Evolutionary conservation across 1,140 invertebrate species (phyloP), one percentile per base, ranked within the genome.

Genomic region (Tetramorium alpestre): DNA sequence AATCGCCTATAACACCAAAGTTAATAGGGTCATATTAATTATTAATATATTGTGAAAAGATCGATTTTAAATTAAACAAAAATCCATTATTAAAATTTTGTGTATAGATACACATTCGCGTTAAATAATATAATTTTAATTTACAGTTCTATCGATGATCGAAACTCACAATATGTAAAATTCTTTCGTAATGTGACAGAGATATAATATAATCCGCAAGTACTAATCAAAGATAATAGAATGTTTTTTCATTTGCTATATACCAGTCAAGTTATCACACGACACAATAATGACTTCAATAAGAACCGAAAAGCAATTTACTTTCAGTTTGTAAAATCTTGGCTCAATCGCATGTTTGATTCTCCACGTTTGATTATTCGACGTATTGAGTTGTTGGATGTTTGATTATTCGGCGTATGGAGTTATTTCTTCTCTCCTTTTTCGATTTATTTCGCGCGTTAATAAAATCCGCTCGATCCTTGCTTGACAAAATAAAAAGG

Each of bases 301-400:
- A 44, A 60, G 77, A 69, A 70, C 56, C 54, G 78, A 78, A 89
- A 84, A 88, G 85, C 51, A 49, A 64, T 73, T 18, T 54, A 78
- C 69, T 33, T 90, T 93, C 93, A 95, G 94, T 91, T 94, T 91
- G 90, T 87, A 94, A 93, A 93, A 92, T 92, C 93, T 22, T 22
- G n/a, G n/a, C n/a, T 93, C 90, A 94, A 94, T 93, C 92, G 92
- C 91, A 93, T 81, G 72, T 58, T 75, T 65, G 60, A 64, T 81
- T 81, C 51, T 25, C 56, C 38, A 73, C 60, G 80, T 81, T 75
- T 67, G 41, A 54, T 73, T 28, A 86, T 76, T 51, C 75, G 28
- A n/a, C 25, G 33, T 33, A 33, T 33, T 33, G 33, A 33, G 33
- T 33, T 33, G 4, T 33, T 33, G 33, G 33, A 33, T 33, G 86